Conservation (phyloP, 2,797 vertebrate species). For the Sarcophilus harrisii region DNA sequence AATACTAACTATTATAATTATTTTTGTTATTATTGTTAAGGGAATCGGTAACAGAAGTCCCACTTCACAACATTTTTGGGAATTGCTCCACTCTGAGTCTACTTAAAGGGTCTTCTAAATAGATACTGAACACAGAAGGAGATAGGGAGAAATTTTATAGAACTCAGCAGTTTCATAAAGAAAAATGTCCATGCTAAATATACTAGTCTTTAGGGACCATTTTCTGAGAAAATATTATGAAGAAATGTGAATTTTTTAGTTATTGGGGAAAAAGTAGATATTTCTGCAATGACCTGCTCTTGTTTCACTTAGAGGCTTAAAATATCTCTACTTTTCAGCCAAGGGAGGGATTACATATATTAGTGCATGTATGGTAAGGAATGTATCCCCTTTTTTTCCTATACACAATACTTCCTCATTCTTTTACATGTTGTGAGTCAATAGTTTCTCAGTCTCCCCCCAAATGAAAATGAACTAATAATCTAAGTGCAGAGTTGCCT, state of each 20-base stretch:
- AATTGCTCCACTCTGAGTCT: not conserved
- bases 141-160: not conserved
- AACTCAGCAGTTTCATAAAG: not conserved
- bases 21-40: not conserved
- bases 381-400: not conserved
- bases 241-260: constrained; percentile 3
- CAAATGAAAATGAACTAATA: not conserved
- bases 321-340: not conserved
- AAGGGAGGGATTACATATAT: not conserved
- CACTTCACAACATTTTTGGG: not conserved
- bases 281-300: not conserved
- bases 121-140: not conserved
- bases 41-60: not conserved
- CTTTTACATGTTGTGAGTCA: not conserved
- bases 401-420: not conserved
- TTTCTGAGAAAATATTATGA: not conserved
- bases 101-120: not conserved
- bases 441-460: not conserved
- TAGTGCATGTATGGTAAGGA: not conserved
- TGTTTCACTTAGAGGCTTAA: not conserved
- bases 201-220: not conserved
- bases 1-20: not conserved
- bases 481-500: not conserved
- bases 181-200: not conserved
- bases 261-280: not conserved